Evolutionary conservation across 2,888 invertebrate genomes (phyloP).

Genomic region (Meteorus cinctellus): DNA sequence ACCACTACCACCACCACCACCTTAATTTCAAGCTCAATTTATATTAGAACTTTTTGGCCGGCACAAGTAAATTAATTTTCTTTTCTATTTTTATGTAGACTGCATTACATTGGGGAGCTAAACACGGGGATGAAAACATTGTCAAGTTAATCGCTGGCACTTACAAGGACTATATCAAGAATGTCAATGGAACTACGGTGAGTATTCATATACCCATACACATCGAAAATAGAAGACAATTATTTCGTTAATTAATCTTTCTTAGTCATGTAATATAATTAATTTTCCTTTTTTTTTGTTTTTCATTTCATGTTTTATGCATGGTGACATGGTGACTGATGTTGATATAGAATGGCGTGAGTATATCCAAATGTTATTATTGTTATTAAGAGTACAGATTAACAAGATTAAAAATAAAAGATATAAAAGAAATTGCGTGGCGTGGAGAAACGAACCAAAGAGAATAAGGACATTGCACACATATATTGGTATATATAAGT

Average conservation of each 20-base stretch:
- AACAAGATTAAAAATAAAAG: slow-evolving; percentile 45
- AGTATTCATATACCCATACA: slow-evolving; percentile 63
- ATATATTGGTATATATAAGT: background rate
- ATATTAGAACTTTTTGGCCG: background rate
- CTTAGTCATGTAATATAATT: slow-evolving; percentile 1
- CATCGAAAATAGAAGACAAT: slow-evolving; percentile 31
- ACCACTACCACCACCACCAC: background rate
- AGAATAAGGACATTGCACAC: slow-evolving; percentile 32
- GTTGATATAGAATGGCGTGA: slow-evolving; percentile 67
- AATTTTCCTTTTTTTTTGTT: slow-evolving; percentile 34
- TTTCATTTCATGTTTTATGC: slow-evolving; percentile 19
- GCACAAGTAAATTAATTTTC: slow-evolving; percentile 17
- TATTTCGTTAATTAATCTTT: slow-evolving; percentile 11
- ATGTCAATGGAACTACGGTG: slow-evolving; percentile 90
- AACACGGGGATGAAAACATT: slow-evolving; percentile 92
- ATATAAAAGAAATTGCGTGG: slow-evolving; percentile 37
- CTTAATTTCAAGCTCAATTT: slow-evolving; percentile 20
- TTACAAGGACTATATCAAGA: slow-evolving; percentile 79
- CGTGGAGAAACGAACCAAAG: slow-evolving; percentile 34
- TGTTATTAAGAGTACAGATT: slow-evolving; percentile 28
- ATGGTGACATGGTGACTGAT: slow-evolving; percentile 21
- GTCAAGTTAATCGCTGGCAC: slow-evolving; percentile 94
- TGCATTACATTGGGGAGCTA: slow-evolving; percentile 97
- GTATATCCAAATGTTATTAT: slow-evolving; percentile 46
- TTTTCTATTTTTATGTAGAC: slow-evolving; percentile 79